Evolutionary conservation across 2,797 vertebrate genomes (phyloP), one percentile per base, ranked within the genome.

Genomic region (Aldrovandia affinis): DNA sequence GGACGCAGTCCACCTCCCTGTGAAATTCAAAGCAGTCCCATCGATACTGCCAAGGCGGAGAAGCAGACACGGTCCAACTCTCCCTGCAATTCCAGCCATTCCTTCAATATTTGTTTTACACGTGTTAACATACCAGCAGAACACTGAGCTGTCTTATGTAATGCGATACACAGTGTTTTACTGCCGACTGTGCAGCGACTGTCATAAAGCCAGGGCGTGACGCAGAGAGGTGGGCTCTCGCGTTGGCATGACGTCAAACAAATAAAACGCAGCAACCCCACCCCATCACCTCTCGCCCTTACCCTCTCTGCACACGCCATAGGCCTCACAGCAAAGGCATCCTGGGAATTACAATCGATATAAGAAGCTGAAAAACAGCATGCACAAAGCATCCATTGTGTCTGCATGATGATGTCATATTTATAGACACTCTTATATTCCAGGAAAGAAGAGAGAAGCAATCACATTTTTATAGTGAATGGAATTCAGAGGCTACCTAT

Each of bases 1-100:
- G 47, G 6, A 50, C 47, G 12, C 47, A 12, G 47, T 50, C 47
- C 47, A 50, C 47, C 47, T 5, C 12, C 47, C 12, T 50, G 47
- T 10, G n/a, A 50, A 12, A 5, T 50, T 50, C 47, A 50, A 50
- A 50, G 47, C 47, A 50, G 6, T 50, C 47, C 47, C 47, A 5
- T 50, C 47, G 12, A 5, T 50, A 50, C 12, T 12, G 47, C 47
- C 12, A 12, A 50, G 47, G 47, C 12, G 47, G 47, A 68, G 28
- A 33, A 8, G 2, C 28, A 68, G 12, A 36, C 9, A 18, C 63
- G 15, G 8, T 2, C 63, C 12, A 2, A 2, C 12, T 33, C 63
- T 33, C 63, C 33, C n/a, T 68, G 63, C 30, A 68, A 68, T 68
- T 68, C 63, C 63, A 68, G 30, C 63, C 63, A 33, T 68, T 68